Percentiles rank a stretch among this genome's conserved stretches.
Conservation (phyloP, 2,797 vertebrate species). For the Leptodactylus fallax region DNA sequence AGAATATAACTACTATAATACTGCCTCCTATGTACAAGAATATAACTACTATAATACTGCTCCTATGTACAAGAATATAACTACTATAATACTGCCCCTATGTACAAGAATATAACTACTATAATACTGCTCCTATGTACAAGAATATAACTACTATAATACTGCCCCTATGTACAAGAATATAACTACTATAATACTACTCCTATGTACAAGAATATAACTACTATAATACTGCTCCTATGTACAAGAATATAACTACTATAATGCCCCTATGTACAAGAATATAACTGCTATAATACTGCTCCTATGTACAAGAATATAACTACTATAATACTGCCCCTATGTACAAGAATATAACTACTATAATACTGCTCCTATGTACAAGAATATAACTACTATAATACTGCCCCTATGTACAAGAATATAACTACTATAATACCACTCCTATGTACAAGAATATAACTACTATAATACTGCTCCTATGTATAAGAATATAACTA, state of each 20-base stretch:
- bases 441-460: too few species aligned
- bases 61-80: not conserved
- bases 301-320: conserved; percentile 8
- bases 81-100: not conserved
- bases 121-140: not conserved
- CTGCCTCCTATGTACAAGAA: not conserved
- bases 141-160: conserved; percentile 23
- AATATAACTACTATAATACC: too few species aligned
- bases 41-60: conserved; percentile 4
- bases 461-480: too few species aligned
- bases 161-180: conserved; percentile 14
- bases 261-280: conserved; percentile 7
- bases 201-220: not conserved
- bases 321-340: not conserved
- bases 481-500: too few species aligned
- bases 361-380: conserved; percentile 2
- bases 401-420: conserved; percentile 1
- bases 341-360: conserved; percentile 10
- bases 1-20: too few species aligned
- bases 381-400: conserved; percentile 4
- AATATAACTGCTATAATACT: conserved; percentile 24
- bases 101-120: not conserved
- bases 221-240: conserved; percentile 7
- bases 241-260: conserved; percentile 9
- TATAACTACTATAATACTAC: conserved; percentile 20